Conservation (phyloP, 2,888 invertebrate species). For the Choristoneura rosaceana region DNA sequence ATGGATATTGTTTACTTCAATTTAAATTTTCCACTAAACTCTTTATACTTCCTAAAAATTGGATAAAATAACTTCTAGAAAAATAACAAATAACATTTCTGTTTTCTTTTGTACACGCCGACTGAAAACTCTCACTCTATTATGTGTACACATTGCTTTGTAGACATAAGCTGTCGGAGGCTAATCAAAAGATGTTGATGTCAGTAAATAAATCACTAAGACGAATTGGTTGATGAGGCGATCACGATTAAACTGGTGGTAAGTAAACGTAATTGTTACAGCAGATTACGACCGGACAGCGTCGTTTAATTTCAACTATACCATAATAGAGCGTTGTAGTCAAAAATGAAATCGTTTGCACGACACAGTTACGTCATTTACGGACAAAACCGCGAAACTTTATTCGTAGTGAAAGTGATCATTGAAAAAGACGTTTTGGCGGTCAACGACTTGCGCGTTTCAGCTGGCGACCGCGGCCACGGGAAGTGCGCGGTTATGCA, state of each 20-base stretch:
- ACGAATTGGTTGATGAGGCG: slow-evolving; percentile 25
- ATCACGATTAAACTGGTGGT: slow-evolving; percentile 22
- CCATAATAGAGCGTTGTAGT: slow-evolving; percentile 42
- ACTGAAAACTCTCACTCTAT: background rate
- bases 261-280: slow-evolving; percentile 36
- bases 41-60: too few relatives aligned
- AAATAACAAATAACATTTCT: background rate
- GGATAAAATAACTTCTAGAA: too few relatives aligned
- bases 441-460: slow-evolving; percentile 55
- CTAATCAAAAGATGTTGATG: slow-evolving; percentile 22
- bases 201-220: slow-evolving; percentile 20
- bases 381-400: slow-evolving; percentile 63
- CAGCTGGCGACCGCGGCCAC: slow-evolving; percentile 12
- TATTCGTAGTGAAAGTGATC: slow-evolving; percentile 73
- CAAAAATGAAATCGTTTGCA: slow-evolving; percentile 63
- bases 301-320: slow-evolving; percentile 17
- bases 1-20: too few relatives aligned
- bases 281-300: slow-evolving; percentile 28
- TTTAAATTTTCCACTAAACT: too few relatives aligned
- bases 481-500: slow-evolving; percentile 35
- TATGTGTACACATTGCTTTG: background rate
- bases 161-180: background rate
- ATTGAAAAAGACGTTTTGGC: slow-evolving; percentile 57
- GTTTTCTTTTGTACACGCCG: background rate
- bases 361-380: slow-evolving; percentile 64